phyloP scores from a whole-genome alignment of 1,140 invertebrate genomes.

The Liolophura sinensis region DNA sequence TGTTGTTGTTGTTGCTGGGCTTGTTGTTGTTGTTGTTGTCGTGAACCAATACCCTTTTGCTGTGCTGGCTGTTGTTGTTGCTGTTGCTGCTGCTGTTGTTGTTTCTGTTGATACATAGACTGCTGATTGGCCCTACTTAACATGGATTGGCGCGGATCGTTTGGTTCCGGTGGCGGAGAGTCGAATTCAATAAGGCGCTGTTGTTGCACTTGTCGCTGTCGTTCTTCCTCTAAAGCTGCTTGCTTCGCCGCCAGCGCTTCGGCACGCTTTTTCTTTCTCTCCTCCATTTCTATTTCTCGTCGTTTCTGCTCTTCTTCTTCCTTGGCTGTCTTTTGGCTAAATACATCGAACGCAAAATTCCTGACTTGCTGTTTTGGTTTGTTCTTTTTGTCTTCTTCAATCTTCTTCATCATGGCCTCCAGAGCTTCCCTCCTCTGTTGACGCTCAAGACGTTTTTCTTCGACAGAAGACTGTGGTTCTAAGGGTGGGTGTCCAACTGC shows the following conservation, averaged over 20 bases:
- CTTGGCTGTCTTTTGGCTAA: conserved; percentile 3
- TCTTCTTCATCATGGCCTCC: not conserved
- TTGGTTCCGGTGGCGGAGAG: not conserved
- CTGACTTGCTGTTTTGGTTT: not conserved
- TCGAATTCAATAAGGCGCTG: not conserved
- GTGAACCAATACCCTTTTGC: not conserved
- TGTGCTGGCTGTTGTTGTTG: conserved; percentile 9
- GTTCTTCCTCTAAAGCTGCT: not conserved
- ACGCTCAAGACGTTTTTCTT: conserved; percentile 23
- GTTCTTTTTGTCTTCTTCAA: not conserved
- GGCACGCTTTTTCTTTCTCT: not conserved
- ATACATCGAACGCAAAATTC: conserved; percentile 6
- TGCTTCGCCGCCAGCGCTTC: not conserved
- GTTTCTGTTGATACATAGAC: not conserved
- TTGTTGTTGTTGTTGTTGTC: not conserved
- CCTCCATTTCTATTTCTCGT: not conserved
- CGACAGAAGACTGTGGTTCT: conserved; percentile 16
- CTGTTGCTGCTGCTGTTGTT: conserved; percentile 16
- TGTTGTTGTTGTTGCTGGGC: too few species aligned
- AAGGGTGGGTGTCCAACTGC: conserved; percentile 24
- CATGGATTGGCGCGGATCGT: not conserved
- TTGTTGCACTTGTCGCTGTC: not conserved
- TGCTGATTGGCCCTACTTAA: too few species aligned
- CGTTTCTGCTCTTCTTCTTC: conserved; percentile 2
- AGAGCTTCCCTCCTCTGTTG: conserved; percentile 1